Percentiles rank a stretch among this genome's conserved stretches.
Evolutionary conservation across 2,888 invertebrate species (phyloP).

Genomic region (Anarsia innoxiella): DNA sequence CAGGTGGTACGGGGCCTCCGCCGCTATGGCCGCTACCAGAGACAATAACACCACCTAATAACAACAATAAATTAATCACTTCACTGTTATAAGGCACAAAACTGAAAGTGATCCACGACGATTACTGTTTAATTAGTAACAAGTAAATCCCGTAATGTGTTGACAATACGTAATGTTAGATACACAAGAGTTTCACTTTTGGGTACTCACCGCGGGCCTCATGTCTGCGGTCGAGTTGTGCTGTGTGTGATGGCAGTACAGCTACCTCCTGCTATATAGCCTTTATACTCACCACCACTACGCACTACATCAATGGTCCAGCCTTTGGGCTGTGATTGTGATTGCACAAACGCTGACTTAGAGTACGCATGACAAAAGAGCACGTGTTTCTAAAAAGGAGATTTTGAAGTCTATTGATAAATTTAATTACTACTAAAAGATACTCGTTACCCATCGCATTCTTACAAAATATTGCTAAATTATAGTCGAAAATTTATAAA

Average conservation of each 20-base stretch:
- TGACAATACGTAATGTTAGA: slow-evolving; percentile 27
- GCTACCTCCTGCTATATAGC: slow-evolving; percentile 48
- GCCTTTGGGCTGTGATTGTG: slow-evolving; percentile 13
- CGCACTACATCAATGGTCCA: slow-evolving; percentile 26
- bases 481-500: no score
- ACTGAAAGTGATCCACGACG: no score
- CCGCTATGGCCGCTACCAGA: slow-evolving; percentile 44
- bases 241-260: slow-evolving; percentile 39
- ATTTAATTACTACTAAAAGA: no score
- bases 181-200: slow-evolving; percentile 45
- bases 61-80: slow-evolving; percentile 11
- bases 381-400: no score
- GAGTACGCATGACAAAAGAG: slow-evolving; percentile 19
- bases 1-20: slow-evolving; percentile 60
- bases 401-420: no score
- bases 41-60: slow-evolving; percentile 54
- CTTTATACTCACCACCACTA: slow-evolving; percentile 44
- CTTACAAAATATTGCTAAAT: no score
- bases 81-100: no score
- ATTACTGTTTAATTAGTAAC: slow-evolving; percentile 19
- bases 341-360: slow-evolving; percentile 29
- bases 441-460: no score
- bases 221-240: slow-evolving; percentile 44
- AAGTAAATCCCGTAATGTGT: slow-evolving; percentile 18
- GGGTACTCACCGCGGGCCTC: slow-evolving; percentile 65